phyloP scores from a whole-genome alignment of 2,113 vertebrate species.

The Elgaria multicarinata region DNA sequence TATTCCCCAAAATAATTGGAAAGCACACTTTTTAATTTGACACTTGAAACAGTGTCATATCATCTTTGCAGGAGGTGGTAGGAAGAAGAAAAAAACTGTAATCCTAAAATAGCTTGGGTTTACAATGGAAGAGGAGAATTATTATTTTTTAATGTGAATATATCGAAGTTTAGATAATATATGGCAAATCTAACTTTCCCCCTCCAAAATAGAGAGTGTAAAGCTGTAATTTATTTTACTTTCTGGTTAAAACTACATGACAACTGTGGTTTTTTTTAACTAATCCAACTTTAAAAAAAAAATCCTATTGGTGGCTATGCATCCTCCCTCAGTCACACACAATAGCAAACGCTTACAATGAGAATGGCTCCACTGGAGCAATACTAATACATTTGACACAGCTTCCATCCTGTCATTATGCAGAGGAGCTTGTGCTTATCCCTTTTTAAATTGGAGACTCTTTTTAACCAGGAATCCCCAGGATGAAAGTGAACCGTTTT shows the following conservation, averaged over 20 bases:
- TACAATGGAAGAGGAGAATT: constrained; percentile 20
- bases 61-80: not conserved
- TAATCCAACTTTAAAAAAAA: constrained; percentile 65
- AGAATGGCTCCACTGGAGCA: constrained; percentile 93
- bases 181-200: constrained; percentile 12
- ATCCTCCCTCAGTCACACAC: constrained; percentile 87
- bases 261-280: constrained; percentile 59
- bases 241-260: constrained; percentile 64
- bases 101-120: constrained; percentile 5
- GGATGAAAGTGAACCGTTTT: constrained; percentile 85
- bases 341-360: constrained; percentile 87
- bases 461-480: constrained; percentile 84
- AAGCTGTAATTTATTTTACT: constrained; percentile 60
- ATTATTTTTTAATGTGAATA: constrained; percentile 12
- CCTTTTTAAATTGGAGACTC: constrained; percentile 82
- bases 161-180: constrained; percentile 35
- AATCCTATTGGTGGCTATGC: constrained; percentile 85
- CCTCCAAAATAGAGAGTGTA: constrained; percentile 29
- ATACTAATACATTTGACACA: constrained; percentile 91
- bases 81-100: not conserved
- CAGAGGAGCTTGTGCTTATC: constrained; percentile 81
- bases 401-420: constrained; percentile 84
- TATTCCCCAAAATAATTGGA: constrained; percentile 12
- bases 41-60: constrained; percentile 16
- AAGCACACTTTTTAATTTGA: constrained; percentile 10